These are phyloP conservation scores for Laspeyria flexula DNA, from an alignment of 2,888 invertebrate species.

Conservation along the genomic window DNA sequence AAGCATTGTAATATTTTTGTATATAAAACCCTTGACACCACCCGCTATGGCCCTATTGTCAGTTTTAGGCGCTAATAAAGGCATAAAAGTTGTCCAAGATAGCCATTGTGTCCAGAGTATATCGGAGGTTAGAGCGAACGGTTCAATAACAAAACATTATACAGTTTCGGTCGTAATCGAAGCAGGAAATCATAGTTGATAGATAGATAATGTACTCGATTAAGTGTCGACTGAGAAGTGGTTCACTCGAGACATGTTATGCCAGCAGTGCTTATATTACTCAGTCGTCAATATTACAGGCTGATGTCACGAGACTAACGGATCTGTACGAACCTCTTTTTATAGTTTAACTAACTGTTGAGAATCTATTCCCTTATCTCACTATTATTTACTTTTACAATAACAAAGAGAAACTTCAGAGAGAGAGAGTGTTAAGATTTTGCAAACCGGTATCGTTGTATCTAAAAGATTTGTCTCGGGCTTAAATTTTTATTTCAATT, in stretches of 20 bases:
- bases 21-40: slow-evolving; percentile 11
- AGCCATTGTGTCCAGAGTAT: slow-evolving; percentile 29
- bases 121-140: slow-evolving; percentile 45
- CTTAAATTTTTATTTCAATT: slow-evolving; percentile 21
- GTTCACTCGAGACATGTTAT: slow-evolving; percentile 19
- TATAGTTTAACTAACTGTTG: neutral
- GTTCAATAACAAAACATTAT: slow-evolving; percentile 29
- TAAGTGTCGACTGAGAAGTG: slow-evolving; percentile 38
- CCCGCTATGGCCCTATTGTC: slow-evolving; percentile 13
- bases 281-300: slow-evolving; percentile 4
- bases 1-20: slow-evolving; percentile 18
- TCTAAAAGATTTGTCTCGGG: slow-evolving; percentile 17
- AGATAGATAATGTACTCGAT: slow-evolving; percentile 55
- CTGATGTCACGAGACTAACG: slow-evolving; percentile 10
- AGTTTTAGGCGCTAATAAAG: slow-evolving; percentile 24
- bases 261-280: slow-evolving; percentile 11
- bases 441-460: slow-evolving; percentile 12
- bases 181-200: slow-evolving; percentile 58
- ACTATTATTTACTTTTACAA: neutral
- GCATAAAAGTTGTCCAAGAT: slow-evolving; percentile 25
- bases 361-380: neutral
- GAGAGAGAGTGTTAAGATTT: slow-evolving; percentile 25
- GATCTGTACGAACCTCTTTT: neutral
- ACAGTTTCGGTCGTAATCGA: slow-evolving; percentile 14
- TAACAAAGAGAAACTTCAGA: slow-evolving; percentile 2